Conservation (phyloP, 1,140 invertebrate species). For the Drosophila erecta region DNA sequence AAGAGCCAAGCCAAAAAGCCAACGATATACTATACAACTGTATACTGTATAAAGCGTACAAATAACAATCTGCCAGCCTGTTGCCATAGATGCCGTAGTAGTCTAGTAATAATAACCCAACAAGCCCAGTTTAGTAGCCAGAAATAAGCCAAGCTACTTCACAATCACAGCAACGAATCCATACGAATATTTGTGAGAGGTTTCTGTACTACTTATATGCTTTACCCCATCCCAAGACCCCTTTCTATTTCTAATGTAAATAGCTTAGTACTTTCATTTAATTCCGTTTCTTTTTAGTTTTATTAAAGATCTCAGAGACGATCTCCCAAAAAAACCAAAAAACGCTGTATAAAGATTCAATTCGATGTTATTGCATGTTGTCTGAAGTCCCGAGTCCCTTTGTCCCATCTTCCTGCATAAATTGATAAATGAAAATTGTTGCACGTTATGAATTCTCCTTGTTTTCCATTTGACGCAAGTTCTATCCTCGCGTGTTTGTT, state of each 20-base stretch:
- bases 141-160: constrained; percentile 76
- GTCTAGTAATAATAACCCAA: constrained; percentile 52
- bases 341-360: constrained; percentile 47
- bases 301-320: constrained; percentile 1
- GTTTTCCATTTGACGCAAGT: constrained; percentile 43
- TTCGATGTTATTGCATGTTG: constrained; percentile 46
- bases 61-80: constrained; percentile 38
- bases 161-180: constrained; percentile 67
- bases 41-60: constrained; percentile 50
- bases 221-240: constrained; percentile 26
- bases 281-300: constrained; percentile 16
- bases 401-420: constrained; percentile 24
- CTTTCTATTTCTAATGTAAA: constrained; percentile 43
- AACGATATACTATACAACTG: neutral
- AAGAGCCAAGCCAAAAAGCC: constrained; percentile 50
- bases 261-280: constrained; percentile 36
- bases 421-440: constrained; percentile 28
- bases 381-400: neutral
- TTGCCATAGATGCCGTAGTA: constrained; percentile 50
- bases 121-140: constrained; percentile 47
- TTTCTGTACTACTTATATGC: constrained; percentile 74
- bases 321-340: neutral
- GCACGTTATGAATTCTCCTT: constrained; percentile 51
- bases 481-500: constrained; percentile 55
- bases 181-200: constrained; percentile 74